A percentile compares a stretch with the other conserved stretches of the same genome.
These are phyloP conservation scores for Tipula unca DNA, from an alignment of 2,888 invertebrate genomes.

Conservation along the genomic window DNA sequence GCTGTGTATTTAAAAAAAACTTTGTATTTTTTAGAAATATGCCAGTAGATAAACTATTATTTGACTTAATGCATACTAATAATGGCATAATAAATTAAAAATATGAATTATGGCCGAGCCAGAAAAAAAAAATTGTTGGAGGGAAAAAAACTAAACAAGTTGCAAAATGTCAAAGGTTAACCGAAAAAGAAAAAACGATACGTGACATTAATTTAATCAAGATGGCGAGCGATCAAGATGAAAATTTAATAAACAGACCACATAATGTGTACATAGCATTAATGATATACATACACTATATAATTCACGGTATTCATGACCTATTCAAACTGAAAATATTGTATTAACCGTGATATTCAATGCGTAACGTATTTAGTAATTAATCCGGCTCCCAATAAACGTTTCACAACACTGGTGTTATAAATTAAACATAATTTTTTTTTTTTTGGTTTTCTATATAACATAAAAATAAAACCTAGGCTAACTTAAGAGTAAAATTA, in stretches of 20 bases:
- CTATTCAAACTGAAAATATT: no score
- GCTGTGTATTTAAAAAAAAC: no score
- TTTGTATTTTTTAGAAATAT: no score
- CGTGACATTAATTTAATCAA: conserved; percentile 1
- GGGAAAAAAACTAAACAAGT: background rate
- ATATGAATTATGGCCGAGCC: no score
- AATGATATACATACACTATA: no score
- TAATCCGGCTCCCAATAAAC: background rate
- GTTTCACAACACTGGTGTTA: background rate
- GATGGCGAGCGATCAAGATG: background rate
- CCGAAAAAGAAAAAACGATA: background rate
- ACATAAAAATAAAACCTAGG: conserved; percentile 8
- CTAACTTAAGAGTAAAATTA: background rate
- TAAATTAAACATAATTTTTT: background rate
- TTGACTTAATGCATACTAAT: no score
- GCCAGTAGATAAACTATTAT: no score
- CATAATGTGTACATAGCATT: no score
- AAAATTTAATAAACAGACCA: background rate
- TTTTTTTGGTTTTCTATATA: background rate
- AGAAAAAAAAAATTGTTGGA: background rate
- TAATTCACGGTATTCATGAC: background rate
- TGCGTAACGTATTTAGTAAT: background rate
- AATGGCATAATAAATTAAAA: no score
- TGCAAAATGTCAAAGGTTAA: background rate
- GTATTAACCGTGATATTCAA: background rate